Percentiles rank a stretch among this genome's conserved stretches.
Conservation (phyloP, 2,113 vertebrate species). For the Melanostigma gelatinosum region DNA sequence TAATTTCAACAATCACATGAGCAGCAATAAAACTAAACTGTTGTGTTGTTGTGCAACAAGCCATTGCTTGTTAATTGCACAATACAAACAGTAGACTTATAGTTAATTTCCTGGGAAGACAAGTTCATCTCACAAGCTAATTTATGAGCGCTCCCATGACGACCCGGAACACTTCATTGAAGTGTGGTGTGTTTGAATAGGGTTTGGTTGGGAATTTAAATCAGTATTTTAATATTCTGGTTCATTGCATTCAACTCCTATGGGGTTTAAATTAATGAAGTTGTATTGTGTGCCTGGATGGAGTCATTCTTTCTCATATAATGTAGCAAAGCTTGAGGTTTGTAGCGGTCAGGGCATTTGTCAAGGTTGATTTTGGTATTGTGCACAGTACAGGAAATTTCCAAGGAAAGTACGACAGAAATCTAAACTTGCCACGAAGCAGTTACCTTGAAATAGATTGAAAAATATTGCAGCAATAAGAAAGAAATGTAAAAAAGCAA, state of each 20-base stretch:
- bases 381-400: neutral
- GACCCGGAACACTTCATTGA: neutral
- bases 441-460: neutral
- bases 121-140: neutral
- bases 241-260: neutral
- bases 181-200: neutral
- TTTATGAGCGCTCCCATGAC: neutral
- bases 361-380: neutral
- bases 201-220: neutral
- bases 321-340: neutral
- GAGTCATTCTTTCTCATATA: constrained; percentile 2
- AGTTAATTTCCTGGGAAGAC: constrained; percentile 19
- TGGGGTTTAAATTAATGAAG: neutral
- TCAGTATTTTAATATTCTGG: neutral
- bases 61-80: neutral
- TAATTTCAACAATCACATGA: constrained; percentile 20
- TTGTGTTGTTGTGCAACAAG: neutral
- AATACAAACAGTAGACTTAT: constrained; percentile 6
- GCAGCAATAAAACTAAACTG: neutral
- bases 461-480: neutral
- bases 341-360: neutral
- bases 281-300: neutral
- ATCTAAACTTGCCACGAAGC: neutral
- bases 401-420: neutral
- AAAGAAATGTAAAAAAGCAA: neutral